phyloP scores from a whole-genome alignment of 2,797 vertebrate genomes.

The Eidolon dupreanum region DNA sequence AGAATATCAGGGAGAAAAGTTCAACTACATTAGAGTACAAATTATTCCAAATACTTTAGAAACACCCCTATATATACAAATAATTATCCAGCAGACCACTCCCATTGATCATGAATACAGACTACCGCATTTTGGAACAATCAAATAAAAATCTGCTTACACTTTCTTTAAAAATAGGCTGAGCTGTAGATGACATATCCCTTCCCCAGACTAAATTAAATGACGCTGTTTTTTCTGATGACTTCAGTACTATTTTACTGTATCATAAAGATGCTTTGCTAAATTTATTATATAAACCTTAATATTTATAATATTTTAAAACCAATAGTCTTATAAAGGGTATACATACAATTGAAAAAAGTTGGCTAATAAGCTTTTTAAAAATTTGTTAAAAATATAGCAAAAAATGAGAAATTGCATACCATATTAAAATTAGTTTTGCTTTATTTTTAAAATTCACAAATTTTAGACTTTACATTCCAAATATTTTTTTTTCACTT shows the following conservation, averaged over 20 bases:
- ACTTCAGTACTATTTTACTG: background rate
- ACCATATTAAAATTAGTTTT: background rate
- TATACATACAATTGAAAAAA: background rate
- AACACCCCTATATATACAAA: background rate
- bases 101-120: background rate
- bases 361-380: background rate
- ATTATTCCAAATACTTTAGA: background rate
- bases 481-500: background rate
- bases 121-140: background rate
- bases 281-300: background rate
- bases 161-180: background rate
- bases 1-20: background rate
- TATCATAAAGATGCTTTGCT: background rate
- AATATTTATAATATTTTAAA: slow-evolving; percentile 23
- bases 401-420: background rate
- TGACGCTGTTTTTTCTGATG: background rate
- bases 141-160: background rate
- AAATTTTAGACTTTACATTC: slow-evolving; percentile 9
- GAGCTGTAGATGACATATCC: background rate
- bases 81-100: background rate
- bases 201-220: background rate
- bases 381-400: background rate
- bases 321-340: background rate
- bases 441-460: background rate
- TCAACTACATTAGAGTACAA: background rate